Evolutionary conservation across 2,113 vertebrate species (phyloP).

Genomic region (Mus pahari): DNA sequence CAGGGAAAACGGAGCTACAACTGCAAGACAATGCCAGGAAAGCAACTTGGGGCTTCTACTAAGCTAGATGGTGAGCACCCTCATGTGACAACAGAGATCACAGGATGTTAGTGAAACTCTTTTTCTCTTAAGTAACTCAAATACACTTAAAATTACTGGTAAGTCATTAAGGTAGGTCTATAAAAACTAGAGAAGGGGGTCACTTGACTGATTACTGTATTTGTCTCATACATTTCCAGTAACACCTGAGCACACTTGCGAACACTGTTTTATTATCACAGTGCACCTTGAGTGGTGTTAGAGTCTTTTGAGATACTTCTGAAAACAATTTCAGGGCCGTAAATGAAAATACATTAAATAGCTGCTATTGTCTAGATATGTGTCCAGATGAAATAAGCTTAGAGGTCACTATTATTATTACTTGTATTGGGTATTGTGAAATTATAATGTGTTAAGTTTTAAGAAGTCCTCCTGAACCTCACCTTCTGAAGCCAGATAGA

Average conservation of each 20-base stretch:
- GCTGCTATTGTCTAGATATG: neutral
- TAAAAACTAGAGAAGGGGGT: neutral
- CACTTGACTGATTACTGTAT: neutral
- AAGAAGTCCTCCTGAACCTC: slow-evolving; percentile 62
- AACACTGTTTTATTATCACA: neutral
- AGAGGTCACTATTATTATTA: neutral
- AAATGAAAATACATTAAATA: neutral
- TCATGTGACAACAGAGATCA: neutral
- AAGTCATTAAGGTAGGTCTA: neutral
- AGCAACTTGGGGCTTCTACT: neutral
- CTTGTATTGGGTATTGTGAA: neutral
- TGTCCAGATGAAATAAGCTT: neutral
- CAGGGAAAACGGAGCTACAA: neutral
- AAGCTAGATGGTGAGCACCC: neutral
- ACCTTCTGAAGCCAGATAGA: slow-evolving; percentile 90
- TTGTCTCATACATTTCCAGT: neutral
- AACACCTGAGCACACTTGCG: neutral
- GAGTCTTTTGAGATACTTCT: neutral
- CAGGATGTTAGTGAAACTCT: neutral
- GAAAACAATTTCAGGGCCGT: neutral
- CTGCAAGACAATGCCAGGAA: neutral
- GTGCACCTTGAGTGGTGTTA: neutral
- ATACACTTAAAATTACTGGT: neutral
- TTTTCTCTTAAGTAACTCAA: slow-evolving; percentile 11
- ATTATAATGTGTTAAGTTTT: too few relatives aligned